These are phyloP conservation scores for Hycleus cichorii DNA, from an alignment of 1,140 invertebrate species.

Conservation along the genomic window DNA sequence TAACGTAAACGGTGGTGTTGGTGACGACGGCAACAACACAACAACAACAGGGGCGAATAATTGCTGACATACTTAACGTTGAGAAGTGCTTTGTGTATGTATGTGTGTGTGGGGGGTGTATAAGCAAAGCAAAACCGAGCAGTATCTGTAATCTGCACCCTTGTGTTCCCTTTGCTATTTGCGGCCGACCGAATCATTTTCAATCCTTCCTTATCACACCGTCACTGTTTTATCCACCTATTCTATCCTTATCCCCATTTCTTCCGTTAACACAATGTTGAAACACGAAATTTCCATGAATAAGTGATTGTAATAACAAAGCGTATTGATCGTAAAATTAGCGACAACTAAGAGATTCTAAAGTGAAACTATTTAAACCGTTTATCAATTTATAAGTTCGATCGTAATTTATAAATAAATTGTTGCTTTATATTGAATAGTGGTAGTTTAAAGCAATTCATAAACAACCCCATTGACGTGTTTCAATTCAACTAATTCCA, in stretches of 20 bases:
- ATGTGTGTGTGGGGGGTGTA: slow-evolving; percentile 2
- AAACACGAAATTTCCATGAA: slow-evolving; percentile 20
- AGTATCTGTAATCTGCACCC: slow-evolving; percentile 33
- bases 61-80: slow-evolving; percentile 24
- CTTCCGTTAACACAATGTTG: slow-evolving; percentile 9
- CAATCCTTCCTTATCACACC: slow-evolving; percentile 27
- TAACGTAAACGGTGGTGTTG: not conserved
- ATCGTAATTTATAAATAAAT: slow-evolving; percentile 1
- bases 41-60: slow-evolving; percentile 11
- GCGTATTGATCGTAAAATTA: too few relatives aligned
- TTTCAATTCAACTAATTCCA: too few relatives aligned
- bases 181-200: slow-evolving; percentile 29
- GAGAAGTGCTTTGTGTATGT: not conserved
- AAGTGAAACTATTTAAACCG: slow-evolving; percentile 18
- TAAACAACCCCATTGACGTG: too few relatives aligned
- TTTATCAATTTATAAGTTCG: slow-evolving; percentile 25
- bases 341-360: slow-evolving; percentile 14
- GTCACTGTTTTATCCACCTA: slow-evolving; percentile 11
- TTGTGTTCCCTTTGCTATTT: slow-evolving; percentile 32
- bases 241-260: slow-evolving; percentile 15
- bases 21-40: too few relatives aligned
- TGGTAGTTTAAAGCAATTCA: too few relatives aligned
- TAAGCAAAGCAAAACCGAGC: slow-evolving; percentile 23
- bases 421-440: slow-evolving; percentile 8
- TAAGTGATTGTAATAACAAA: not conserved